Conservation (phyloP, 2,113 vertebrate species). For the Sylvia atricapilla region DNA sequence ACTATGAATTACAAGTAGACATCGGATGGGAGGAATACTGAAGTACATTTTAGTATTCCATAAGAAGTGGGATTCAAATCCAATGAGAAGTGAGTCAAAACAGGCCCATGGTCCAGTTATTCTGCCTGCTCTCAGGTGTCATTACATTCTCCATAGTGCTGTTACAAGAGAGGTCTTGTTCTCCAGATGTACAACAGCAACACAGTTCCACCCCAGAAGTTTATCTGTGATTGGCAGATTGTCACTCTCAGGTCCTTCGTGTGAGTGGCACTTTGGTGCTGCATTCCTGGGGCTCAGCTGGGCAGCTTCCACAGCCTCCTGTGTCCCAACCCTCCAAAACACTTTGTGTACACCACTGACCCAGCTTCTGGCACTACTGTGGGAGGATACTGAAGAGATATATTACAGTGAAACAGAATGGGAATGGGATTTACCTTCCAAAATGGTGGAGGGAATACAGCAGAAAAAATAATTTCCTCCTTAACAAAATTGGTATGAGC, state of each 20-base stretch:
- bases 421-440: not conserved
- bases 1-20: not conserved
- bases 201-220: rapidly evolving
- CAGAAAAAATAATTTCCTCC: not conserved
- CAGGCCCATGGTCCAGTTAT: not conserved
- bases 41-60: not conserved
- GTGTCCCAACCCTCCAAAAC: not conserved
- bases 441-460: not conserved
- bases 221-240: not conserved
- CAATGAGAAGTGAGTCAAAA: not conserved
- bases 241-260: not conserved
- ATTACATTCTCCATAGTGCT: not conserved
- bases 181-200: not conserved
- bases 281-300: not conserved
- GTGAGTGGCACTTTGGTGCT: not conserved
- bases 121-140: not conserved
- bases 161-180: not conserved
- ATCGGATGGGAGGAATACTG: not conserved
- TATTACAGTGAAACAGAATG: not conserved
- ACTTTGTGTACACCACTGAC: not conserved
- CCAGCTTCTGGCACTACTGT: not conserved
- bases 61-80: not conserved
- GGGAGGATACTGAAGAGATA: not conserved
- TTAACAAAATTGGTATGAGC: not conserved
- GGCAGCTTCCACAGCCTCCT: not conserved